phyloP scores from a whole-genome alignment of 1,140 invertebrate species.

The Neotoxoptera formosana region DNA sequence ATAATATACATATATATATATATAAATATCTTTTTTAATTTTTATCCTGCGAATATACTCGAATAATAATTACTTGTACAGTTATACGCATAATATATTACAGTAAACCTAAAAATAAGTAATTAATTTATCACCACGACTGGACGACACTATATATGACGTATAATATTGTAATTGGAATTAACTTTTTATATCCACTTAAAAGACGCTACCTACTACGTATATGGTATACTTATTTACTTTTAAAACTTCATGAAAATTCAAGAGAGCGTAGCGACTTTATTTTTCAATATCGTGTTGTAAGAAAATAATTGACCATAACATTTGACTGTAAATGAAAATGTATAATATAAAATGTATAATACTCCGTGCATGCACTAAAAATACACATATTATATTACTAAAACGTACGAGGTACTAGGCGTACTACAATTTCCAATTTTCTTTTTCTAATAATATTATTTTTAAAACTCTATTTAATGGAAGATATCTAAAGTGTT shows the following conservation, averaged over 20 bases:
- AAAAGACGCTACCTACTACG: not conserved
- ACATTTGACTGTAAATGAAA: not conserved
- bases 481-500: not conserved
- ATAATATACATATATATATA: not conserved
- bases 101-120: not conserved
- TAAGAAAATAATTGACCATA: not conserved
- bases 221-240: not conserved
- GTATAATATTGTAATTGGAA: not conserved
- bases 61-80: not conserved
- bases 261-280: not conserved
- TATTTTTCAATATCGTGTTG: not conserved
- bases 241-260: not conserved
- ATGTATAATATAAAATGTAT: not conserved
- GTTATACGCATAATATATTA: not conserved
- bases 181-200: not conserved
- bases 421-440: not conserved
- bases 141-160: not conserved
- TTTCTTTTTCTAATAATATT: not conserved
- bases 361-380: not conserved
- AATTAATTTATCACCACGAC: not conserved
- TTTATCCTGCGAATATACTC: not conserved
- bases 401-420: not conserved
- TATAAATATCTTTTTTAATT: not conserved
- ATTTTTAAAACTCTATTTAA: not conserved
- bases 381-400: not conserved